Evolutionary conservation across 30 jellyfish, hydroid and myxozoan genomes (phyloP).

Genomic region (Turritopsis dohrnii): DNA sequence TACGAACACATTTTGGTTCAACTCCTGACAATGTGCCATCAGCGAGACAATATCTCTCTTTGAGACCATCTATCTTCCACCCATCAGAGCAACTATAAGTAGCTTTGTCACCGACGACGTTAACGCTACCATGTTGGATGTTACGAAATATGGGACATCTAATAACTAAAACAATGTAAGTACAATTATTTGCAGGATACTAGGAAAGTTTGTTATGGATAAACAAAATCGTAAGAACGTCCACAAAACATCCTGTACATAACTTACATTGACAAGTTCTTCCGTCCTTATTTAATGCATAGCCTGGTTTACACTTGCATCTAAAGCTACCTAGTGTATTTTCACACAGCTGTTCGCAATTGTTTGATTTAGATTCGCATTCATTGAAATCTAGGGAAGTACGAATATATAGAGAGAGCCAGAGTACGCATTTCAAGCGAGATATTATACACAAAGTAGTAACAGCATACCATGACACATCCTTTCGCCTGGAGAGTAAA

Average conservation of each 20-base stretch:
- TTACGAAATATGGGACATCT: conserved; percentile 46
- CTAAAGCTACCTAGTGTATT: conserved; percentile 68
- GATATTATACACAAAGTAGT: not conserved
- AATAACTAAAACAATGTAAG: conserved; percentile 7
- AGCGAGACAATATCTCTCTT: conserved; percentile 62
- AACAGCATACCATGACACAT: conserved; percentile 60
- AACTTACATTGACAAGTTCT: conserved; percentile 57
- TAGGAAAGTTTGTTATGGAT: not conserved
- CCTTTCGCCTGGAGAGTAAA: conserved; percentile 43
- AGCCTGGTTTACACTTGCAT: conserved; percentile 76
- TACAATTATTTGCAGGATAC: not conserved
- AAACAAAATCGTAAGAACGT: not conserved
- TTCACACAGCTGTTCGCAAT: conserved; percentile 70
- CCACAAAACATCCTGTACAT: not conserved
- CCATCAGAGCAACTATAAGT: conserved; percentile 69
- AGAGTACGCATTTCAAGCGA: not conserved
- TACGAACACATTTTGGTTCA: conserved; percentile 75
- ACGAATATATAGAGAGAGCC: not conserved
- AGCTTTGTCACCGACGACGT: conserved; percentile 35
- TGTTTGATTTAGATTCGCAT: conserved; percentile 37
- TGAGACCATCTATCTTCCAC: conserved; percentile 59
- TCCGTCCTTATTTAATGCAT: conserved; percentile 52
- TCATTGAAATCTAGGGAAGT: conserved; percentile 62
- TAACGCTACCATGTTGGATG: conserved; percentile 36
- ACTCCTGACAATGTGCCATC: conserved; percentile 81